Base-by-base conservation (phyloP, 2,888 invertebrate genomes). In the Volucella bombylans region DNA sequence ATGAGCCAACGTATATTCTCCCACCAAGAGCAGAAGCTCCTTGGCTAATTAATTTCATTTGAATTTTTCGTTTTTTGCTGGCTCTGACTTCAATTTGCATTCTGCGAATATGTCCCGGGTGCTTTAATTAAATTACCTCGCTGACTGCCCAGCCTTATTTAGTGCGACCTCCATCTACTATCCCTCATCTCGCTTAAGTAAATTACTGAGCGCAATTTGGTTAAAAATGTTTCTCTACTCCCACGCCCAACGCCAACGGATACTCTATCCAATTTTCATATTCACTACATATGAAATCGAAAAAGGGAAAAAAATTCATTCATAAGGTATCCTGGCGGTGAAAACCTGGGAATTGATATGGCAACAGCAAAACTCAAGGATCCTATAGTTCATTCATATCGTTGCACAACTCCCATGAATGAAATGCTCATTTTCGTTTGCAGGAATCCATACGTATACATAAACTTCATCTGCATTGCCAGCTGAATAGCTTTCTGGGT, bases 401-500 rank as follows among this genome's bases (percentile, higher is more conserved):
- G 39, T 43, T 72, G 81, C 76, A 72, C 62, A 76, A 64, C 57
- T 72, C 31, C 68, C 67, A 74, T 85, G 80, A 85, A 85, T 85
- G 85, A 81, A 85, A 83, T 72, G 55, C 72, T 77, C 31, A 38
- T 15, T 41, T 67, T 39, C 14, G 6, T 31, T 71, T 69, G 54
- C 74, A 49, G 61, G 31, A 47, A 38, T n/a, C 11, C 31, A 2
- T n/a, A 61, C 47, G 14, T n/a, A 41, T 41, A 8, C 39, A 65
- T n/a, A 15, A 64, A 38, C 64, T 41, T 8, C 55, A 64, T 57
- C 15, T 49, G 59, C n/a, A 73, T 54, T 61, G 23, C 23, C 50
- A 43, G 61, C 68, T 59, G 49, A 61, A 73, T 72, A 72, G 67
- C 80, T 85, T 85, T 85, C 85, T 85, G 68, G 85, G 85, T 85